Evolutionary conservation across 2,888 invertebrate genomes (phyloP), one percentile per base, ranked within the genome.

Genomic region (Lomographa bimaculata): DNA sequence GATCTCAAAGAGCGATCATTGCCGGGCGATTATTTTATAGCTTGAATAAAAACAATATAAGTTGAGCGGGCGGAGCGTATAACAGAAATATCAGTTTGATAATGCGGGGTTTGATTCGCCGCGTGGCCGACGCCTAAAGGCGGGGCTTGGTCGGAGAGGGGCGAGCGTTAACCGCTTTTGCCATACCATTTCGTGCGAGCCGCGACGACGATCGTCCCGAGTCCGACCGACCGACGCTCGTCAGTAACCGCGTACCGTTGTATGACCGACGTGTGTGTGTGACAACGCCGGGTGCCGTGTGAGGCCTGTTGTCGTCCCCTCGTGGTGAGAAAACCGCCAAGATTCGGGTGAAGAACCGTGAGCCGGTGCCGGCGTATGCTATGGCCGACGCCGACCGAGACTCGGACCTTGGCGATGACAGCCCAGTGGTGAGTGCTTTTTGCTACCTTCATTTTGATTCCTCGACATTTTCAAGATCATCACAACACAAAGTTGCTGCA

Each of bases 311-410:
- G 64, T 76, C 61, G 49, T 65, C 57, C 56, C 59, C 61, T 63
- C 75, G 79, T 77, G 71, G 57, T 55, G 33, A 43, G 45, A 59
- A 78, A 89, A 66, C 83, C 89, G 91, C 89, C 95, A 95, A 95
- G 92, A 95, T 95, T 95, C 93, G 95, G 91, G 94, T 95, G 87
- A 95, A 95, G 93, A 95, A 95, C 82, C 93, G 94, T 91, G 94
- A 95, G 79, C 95, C 95, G 89, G 92, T 95, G 85, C 94, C 94
- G 91, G 94, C 94, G 90, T 95, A 95, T 92, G 93, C 93, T 87
- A 94, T 94, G 94, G 95, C 89, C 78, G 89, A 89, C 83, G 86
- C 85, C 84, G 90, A 90, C 79, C 84, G 93, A 66, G 94, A 94
- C 67, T 93, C 93, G 77, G 94, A 94, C 81, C 84, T 93, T 56